Base-by-base conservation (phyloP, 1,140 invertebrate species). In the Drosophila nasuta region DNA sequence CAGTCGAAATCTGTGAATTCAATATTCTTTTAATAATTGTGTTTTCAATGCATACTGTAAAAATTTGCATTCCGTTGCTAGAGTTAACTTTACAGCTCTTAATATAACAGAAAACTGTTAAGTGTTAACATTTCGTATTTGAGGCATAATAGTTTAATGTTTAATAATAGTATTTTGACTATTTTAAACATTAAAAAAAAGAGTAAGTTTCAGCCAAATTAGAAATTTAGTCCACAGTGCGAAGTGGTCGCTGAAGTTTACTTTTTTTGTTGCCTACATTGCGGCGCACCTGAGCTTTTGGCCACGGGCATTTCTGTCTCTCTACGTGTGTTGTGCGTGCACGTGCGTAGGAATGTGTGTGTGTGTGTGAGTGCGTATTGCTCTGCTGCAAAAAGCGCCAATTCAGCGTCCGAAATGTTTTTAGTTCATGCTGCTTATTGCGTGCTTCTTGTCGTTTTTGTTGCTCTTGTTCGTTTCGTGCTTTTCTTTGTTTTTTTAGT, bases 341-440 rank as follows among this genome's bases (percentile, higher is more conserved):
- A 13, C 17, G 65, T 67, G 51, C 41, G 35, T 56, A 15, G 7
- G n/a, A 25, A 7, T 15, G 25, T 17, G 1, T 17, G 30, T 43
- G 3, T 25, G 25, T 13, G 1, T 58, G 25, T 45, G 41, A 46
- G 43, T 64, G 33, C 30, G 28, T 25, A 45, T 30, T 33, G 5
- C 13, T 43, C 35, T 35, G 51, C 20, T 49, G 54, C 41, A 64
- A 72, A 87, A 88, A 79, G 51, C 77, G 83, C 77, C 74, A 81
- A 88, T 88, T 88, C 83, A 88, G 80, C 77, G 85, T 41, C 63
- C 58, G 52, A 81, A 78, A 75, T 83, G 77, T 82, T 77, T 77
- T 80, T 73, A 64, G 72, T 67, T 59, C 74, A 63, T 75, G 68
- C 64, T 77, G 69, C 83, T 80, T 80, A 77, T 82, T 88, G 82